phyloP scores from a whole-genome alignment of 2,113 vertebrate genomes.

The Actenoides hombroni region DNA sequence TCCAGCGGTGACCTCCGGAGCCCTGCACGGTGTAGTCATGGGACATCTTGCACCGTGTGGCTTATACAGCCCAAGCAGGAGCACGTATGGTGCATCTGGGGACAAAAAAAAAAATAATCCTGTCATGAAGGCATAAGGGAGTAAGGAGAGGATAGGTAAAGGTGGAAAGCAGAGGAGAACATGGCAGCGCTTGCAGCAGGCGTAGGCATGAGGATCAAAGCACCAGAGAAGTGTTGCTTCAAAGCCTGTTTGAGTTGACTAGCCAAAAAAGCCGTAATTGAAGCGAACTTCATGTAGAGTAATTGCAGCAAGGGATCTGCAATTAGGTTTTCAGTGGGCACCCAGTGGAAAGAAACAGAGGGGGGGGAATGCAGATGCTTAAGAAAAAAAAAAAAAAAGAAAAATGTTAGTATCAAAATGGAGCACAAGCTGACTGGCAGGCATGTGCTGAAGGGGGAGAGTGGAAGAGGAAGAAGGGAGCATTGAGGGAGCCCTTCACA shows the following conservation, averaged over 20 bases:
- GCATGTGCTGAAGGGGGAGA: background rate
- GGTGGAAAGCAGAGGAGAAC: background rate
- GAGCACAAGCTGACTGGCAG: background rate
- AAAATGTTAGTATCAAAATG: slow-evolving; percentile 44
- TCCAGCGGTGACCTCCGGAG: background rate
- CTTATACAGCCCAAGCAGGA: background rate
- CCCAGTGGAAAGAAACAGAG: background rate
- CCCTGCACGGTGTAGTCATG: background rate
- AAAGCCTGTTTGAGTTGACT: slow-evolving; percentile 32
- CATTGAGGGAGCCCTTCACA: background rate
- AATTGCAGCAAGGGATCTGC: slow-evolving; percentile 61
- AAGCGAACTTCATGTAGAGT: slow-evolving; percentile 46
- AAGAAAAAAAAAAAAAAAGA: slow-evolving; percentile 2
- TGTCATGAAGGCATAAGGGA: background rate
- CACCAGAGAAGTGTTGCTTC: slow-evolving; percentile 18
- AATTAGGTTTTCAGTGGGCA: slow-evolving; percentile 50
- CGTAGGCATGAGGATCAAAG: slow-evolving; percentile 27
- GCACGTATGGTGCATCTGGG: background rate
- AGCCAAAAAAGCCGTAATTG: slow-evolving; percentile 30
- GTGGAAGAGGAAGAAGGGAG: background rate
- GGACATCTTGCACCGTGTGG: background rate
- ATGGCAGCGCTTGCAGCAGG: background rate
- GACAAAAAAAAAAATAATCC: background rate
- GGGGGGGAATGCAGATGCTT: slow-evolving; percentile 26
- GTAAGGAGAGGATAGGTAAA: background rate